phyloP scores from a whole-genome alignment of 2,888 invertebrate species.

The Diadegma fenestrale region DNA sequence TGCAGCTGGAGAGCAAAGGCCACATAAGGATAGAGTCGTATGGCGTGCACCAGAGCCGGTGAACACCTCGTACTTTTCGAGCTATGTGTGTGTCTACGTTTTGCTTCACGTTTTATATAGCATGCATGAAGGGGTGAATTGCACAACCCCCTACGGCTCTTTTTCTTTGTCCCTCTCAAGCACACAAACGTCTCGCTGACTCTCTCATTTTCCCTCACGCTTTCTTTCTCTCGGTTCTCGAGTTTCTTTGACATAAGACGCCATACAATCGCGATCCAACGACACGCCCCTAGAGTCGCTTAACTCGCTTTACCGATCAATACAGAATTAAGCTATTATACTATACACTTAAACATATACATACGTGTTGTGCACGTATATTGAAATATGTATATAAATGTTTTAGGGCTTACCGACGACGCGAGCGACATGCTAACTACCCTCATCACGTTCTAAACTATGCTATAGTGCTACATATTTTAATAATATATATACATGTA shows the following conservation, averaged over 20 bases:
- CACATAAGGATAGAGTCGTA: constrained; percentile 43
- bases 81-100: not conserved
- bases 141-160: constrained; percentile 12
- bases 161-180: not conserved
- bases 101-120: constrained; percentile 42
- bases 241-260: constrained; percentile 70
- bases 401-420: constrained; percentile 41
- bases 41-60: constrained; percentile 48
- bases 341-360: constrained; percentile 62
- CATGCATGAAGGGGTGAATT: constrained; percentile 47
- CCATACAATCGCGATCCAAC: constrained; percentile 69
- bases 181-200: constrained; percentile 5
- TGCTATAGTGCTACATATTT: constrained; percentile 12
- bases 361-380: constrained; percentile 7
- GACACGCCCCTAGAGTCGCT: constrained; percentile 67
- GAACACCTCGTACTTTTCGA: constrained; percentile 40
- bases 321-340: constrained; percentile 80
- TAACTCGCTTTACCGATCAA: constrained; percentile 75
- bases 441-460: constrained; percentile 54
- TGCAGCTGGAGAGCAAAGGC: constrained; percentile 17
- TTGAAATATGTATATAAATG: constrained; percentile 16
- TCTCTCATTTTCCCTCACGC: constrained; percentile 13
- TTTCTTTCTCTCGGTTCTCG: constrained; percentile 47
- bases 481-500: constrained; percentile 17
- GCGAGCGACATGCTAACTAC: constrained; percentile 67